A percentile compares a stretch with the other conserved stretches of the same genome.
Evolutionary conservation across 23 tunicate species (phyloP).

Genomic region (Ciona savignyi): DNA sequence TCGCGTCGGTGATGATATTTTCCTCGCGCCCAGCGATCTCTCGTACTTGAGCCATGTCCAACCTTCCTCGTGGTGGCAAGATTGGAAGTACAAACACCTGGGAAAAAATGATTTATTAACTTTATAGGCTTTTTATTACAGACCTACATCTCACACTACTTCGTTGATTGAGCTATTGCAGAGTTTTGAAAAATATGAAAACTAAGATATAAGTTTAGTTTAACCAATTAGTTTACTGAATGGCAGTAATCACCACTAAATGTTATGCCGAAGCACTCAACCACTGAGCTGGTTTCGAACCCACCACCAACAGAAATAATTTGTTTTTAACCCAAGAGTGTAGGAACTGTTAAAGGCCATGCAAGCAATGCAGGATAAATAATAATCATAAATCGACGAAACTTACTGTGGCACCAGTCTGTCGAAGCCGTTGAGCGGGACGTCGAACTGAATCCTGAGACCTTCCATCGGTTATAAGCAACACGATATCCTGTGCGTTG

Average conservation of each 20-base stretch:
- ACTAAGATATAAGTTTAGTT: too few species aligned
- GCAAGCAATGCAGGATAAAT: too few species aligned
- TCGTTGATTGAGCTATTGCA: too few species aligned
- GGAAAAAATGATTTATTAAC: neutral
- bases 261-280: too few species aligned
- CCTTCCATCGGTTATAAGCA: slow-evolving; percentile 14
- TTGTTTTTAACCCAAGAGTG: too few species aligned
- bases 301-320: too few species aligned
- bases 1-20: slow-evolving; percentile 17
- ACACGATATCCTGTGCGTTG: slow-evolving; percentile 4
- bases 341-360: too few species aligned
- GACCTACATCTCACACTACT: neutral
- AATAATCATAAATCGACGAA: too few species aligned
- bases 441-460: slow-evolving; percentile 10
- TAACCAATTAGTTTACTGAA: too few species aligned
- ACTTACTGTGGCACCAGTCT: slow-evolving; percentile 12
- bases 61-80: slow-evolving; percentile 5
- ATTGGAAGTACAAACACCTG: slow-evolving; percentile 35
- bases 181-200: too few species aligned
- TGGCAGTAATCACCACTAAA: too few species aligned
- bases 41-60: neutral
- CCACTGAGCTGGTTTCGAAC: too few species aligned
- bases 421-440: slow-evolving; percentile 7
- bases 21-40: slow-evolving; percentile 23
- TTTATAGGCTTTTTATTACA: neutral